phyloP scores from a whole-genome alignment of 2,797 vertebrate species.

The Vireo griseus region DNA sequence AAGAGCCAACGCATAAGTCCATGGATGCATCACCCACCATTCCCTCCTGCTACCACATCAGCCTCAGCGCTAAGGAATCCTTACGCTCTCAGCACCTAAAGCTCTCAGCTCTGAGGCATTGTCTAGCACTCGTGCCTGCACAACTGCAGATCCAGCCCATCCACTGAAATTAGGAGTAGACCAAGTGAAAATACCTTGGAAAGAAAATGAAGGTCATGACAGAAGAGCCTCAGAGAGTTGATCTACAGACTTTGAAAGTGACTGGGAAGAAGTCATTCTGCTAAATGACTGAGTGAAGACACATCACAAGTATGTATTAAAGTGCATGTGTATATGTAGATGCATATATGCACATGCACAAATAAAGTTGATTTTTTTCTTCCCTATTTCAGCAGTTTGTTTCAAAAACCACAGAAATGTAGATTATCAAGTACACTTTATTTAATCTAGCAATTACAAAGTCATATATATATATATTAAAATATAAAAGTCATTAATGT shows the following conservation, averaged over 20 bases:
- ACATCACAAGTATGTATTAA: background rate
- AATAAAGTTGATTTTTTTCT: background rate
- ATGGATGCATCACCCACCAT: accelerated
- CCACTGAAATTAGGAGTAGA: background rate
- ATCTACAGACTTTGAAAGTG: background rate
- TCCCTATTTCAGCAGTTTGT: background rate
- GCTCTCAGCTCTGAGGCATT: background rate
- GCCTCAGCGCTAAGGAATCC: background rate
- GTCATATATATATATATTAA: background rate
- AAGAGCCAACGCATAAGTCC: background rate
- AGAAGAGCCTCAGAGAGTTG: background rate
- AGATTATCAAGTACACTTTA: background rate
- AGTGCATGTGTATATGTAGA: too few species aligned
- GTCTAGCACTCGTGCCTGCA: accelerated
- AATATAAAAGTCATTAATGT: background rate
- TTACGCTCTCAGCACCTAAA: background rate
- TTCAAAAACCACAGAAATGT: background rate
- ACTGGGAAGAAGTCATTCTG: background rate
- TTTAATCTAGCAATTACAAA: background rate
- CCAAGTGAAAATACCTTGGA: background rate
- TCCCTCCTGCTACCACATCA: background rate
- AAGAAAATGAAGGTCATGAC: background rate
- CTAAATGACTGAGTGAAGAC: background rate
- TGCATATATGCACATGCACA: accelerated
- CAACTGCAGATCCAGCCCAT: accelerated